phyloP scores from a whole-genome alignment of 2,888 invertebrate species.

The Mongoloraphidia duomilia region DNA sequence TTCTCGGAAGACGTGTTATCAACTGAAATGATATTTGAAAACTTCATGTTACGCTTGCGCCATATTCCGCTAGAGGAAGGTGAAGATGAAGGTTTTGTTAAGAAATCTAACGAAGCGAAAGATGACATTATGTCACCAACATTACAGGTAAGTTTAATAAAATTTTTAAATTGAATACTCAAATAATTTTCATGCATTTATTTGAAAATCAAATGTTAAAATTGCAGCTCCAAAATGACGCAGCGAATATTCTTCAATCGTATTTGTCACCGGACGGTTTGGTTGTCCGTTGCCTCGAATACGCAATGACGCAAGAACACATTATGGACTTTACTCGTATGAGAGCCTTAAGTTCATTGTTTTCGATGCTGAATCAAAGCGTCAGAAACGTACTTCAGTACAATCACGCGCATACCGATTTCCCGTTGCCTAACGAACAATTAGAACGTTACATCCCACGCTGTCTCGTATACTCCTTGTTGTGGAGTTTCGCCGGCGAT shows the following conservation, averaged over 20 bases:
- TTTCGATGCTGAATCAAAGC: slow-evolving; percentile 94
- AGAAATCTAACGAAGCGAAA: slow-evolving; percentile 41
- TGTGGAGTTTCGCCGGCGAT: slow-evolving; percentile 98
- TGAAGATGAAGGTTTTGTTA: slow-evolving; percentile 66
- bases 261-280: slow-evolving; percentile 86
- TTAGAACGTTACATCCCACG: slow-evolving; percentile 90
- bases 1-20: slow-evolving; percentile 98
- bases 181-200: background rate
- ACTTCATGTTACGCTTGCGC: slow-evolving; percentile 74
- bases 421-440: slow-evolving; percentile 84
- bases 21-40: slow-evolving; percentile 97
- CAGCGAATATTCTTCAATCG: slow-evolving; percentile 69
- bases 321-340: slow-evolving; percentile 99
- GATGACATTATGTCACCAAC: slow-evolving; percentile 74
- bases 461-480: slow-evolving; percentile 78
- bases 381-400: slow-evolving; percentile 83
- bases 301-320: slow-evolving; percentile 84
- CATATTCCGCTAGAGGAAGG: slow-evolving; percentile 81
- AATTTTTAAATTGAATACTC: background rate
- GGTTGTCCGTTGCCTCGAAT: slow-evolving; percentile 83
- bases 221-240: slow-evolving; percentile 69
- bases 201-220: background rate
- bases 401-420: slow-evolving; percentile 87
- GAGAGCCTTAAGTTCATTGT: slow-evolving; percentile 85
- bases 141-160: slow-evolving; percentile 39